Conservation (phyloP, 2,888 invertebrate genomes). For the Agonopterix alstromeriana region DNA sequence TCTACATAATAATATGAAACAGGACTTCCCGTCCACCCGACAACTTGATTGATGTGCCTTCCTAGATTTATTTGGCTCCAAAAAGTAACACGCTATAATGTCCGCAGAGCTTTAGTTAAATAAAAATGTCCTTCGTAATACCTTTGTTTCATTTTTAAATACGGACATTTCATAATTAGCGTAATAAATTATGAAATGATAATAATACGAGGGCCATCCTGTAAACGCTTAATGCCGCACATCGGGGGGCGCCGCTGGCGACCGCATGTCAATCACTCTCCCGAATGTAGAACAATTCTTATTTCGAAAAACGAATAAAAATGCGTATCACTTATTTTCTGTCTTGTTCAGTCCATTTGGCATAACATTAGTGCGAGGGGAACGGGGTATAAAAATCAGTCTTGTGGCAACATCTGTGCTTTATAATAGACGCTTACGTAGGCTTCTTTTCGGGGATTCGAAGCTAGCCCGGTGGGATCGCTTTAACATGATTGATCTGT, state of each 20-base stretch:
- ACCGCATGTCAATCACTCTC: conserved; percentile 75
- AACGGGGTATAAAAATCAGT: conserved; percentile 51
- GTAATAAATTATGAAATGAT: conserved; percentile 77
- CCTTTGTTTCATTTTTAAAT: conserved; percentile 74
- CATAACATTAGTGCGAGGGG: conserved; percentile 34
- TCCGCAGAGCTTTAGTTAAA: conserved; percentile 59
- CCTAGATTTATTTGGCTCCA: conserved; percentile 67
- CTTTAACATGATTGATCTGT: conserved; percentile 77
- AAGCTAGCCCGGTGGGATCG: conserved; percentile 71
- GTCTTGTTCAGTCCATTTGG: conserved; percentile 39
- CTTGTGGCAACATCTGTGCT: conserved; percentile 73
- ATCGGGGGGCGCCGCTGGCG: conserved; percentile 63
- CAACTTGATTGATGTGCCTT: conserved; percentile 72
- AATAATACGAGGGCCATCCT: conserved; percentile 70
- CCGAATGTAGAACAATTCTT: conserved; percentile 73
- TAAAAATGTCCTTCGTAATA: conserved; percentile 59
- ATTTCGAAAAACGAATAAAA: conserved; percentile 67
- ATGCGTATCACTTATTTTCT: conserved; percentile 62
- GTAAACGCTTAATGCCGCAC: conserved; percentile 64
- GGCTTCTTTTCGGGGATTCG: conserved; percentile 73
- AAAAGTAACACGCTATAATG: conserved; percentile 62
- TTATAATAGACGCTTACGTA: conserved; percentile 75
- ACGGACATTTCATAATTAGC: conserved; percentile 71
- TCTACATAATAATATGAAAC: conserved; percentile 68
- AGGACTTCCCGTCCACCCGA: conserved; percentile 69